Conservation (phyloP, 2,888 invertebrate species). For the Drosophila monieri region DNA sequence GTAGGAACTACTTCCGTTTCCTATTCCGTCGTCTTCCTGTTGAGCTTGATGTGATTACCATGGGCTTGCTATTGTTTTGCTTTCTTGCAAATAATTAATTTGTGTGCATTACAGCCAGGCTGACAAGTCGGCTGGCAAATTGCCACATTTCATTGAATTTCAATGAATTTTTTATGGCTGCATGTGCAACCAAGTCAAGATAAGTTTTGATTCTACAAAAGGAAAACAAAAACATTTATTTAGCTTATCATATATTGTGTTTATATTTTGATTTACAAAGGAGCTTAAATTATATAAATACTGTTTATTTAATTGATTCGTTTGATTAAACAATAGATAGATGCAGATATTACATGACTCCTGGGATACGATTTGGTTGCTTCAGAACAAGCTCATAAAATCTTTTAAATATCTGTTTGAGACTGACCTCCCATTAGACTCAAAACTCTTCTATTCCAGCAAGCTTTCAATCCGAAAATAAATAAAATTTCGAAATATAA, state of each 20-base stretch:
- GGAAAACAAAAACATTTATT: not conserved
- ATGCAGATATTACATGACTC: too few relatives aligned
- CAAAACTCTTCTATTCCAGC: too few relatives aligned
- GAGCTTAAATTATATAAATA: too few relatives aligned
- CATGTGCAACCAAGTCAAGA: conserved; percentile 1
- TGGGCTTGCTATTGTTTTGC: conserved; percentile 5
- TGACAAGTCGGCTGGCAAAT: conserved; percentile 30
- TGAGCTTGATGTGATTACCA: conserved; percentile 16
- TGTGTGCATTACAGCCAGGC: conserved; percentile 54
- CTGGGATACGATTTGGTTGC: too few relatives aligned
- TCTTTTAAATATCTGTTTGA: too few relatives aligned
- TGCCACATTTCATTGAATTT: conserved; percentile 53
- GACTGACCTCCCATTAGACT: too few relatives aligned
- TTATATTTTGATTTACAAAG: not conserved
- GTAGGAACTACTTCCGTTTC: conserved; percentile 45
- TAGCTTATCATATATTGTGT: not conserved
- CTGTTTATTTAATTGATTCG: too few relatives aligned
- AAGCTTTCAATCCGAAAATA: not conserved
- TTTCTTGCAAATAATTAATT: conserved; percentile 67
- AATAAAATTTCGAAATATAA: not conserved
- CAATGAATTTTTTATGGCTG: conserved; percentile 55
- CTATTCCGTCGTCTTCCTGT: conserved; percentile 18
- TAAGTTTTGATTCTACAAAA: too few relatives aligned
- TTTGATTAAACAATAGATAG: too few relatives aligned
- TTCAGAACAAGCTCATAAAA: too few relatives aligned